These are phyloP conservation scores for Iphiclides podalirius DNA, from an alignment of 2,888 invertebrate species.

Conservation along the genomic window DNA sequence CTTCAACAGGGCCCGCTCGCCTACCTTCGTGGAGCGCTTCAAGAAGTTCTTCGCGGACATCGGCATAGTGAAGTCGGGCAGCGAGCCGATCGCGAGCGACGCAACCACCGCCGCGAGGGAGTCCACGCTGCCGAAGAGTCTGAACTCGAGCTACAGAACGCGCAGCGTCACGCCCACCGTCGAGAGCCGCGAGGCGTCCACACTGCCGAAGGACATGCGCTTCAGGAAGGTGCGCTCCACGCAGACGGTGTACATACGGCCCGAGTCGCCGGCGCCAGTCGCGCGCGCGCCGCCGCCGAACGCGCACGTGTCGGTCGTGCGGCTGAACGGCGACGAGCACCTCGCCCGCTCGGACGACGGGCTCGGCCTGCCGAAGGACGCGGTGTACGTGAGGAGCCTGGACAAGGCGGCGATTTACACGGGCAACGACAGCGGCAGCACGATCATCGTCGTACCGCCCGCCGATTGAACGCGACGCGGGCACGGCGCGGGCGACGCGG, in stretches of 20 bases:
- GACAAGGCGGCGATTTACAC: conserved; percentile 62
- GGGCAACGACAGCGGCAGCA: conserved; percentile 65
- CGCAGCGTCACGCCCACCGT: conserved; percentile 54
- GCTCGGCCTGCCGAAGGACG: conserved; percentile 46
- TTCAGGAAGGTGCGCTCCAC: conserved; percentile 67
- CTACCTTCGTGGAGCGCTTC: conserved; percentile 71
- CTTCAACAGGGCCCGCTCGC: conserved; percentile 66
- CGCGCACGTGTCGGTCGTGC: conserved; percentile 66
- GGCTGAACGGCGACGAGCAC: conserved; percentile 62
- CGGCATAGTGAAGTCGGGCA: conserved; percentile 60
- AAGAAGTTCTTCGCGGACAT: conserved; percentile 71
- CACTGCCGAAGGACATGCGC: conserved; percentile 71
- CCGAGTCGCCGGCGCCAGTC: conserved; percentile 49
- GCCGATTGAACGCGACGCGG: conserved; percentile 67
- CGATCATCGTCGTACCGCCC: conserved; percentile 68
- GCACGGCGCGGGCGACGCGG: conserved; percentile 3
- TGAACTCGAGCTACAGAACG: conserved; percentile 58
- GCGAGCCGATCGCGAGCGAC: conserved; percentile 32
- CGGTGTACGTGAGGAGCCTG: conserved; percentile 56
- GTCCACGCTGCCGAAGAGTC: conserved; percentile 58
- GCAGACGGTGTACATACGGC: conserved; percentile 65
- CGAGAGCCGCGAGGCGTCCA: conserved; percentile 58
- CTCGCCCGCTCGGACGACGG: conserved; percentile 50
- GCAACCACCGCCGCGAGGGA: conserved; percentile 29
- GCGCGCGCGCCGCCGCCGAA: conserved; percentile 42